Evolutionary conservation across 2,797 vertebrate genomes (phyloP).

Genomic region (Pteropus rufus): DNA sequence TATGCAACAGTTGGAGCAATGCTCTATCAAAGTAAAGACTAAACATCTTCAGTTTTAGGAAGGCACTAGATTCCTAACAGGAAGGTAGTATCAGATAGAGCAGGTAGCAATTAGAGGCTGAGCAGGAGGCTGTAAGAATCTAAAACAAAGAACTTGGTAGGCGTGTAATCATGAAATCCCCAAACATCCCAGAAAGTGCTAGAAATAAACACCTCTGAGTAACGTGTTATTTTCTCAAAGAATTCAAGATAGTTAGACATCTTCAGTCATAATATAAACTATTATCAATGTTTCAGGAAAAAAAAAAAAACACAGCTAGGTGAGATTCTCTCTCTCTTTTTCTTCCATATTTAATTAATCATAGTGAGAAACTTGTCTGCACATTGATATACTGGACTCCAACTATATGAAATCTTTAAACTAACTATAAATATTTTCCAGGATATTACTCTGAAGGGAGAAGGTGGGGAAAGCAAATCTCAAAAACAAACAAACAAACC

Average conservation of each 20-base stretch:
- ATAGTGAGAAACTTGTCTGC: not conserved
- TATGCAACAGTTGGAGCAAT: no score
- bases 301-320: not conserved
- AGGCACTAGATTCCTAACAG: not conserved
- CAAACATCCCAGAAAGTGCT: constrained; percentile 3
- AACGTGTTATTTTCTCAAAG: not conserved
- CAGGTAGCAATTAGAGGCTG: constrained; percentile 41
- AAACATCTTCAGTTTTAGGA: not conserved
- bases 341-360: not conserved
- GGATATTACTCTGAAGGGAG: not conserved
- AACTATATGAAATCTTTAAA: not conserved
- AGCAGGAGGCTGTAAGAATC: constrained; percentile 1
- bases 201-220: not conserved
- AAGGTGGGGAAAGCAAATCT: not conserved
- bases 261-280: not conserved
- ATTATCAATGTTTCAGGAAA: not conserved
- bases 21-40: not conserved
- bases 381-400: not conserved
- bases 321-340: not conserved
- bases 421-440: not conserved
- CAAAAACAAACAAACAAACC: not conserved
- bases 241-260: not conserved
- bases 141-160: constrained; percentile 49
- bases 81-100: not conserved
- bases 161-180: constrained; percentile 42